Conservation (phyloP, 2,797 vertebrate species). For the Thunnus albacares region DNA sequence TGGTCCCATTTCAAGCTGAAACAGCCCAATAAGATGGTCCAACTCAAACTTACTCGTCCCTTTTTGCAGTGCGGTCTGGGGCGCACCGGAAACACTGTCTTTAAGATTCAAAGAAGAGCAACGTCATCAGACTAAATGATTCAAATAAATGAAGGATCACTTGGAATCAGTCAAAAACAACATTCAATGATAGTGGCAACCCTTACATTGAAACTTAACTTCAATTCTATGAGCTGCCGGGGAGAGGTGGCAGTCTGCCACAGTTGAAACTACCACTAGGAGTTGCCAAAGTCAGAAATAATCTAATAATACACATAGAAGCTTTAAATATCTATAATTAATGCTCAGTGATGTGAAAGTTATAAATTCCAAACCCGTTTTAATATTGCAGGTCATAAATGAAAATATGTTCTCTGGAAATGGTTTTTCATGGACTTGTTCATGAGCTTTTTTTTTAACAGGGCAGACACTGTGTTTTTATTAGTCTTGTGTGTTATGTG, state of each 20-base stretch:
- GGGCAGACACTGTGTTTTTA: too few relatives aligned
- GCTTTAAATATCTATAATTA: not conserved
- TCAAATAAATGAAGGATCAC: not conserved
- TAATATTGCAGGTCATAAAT: not conserved
- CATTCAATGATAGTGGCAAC: not conserved
- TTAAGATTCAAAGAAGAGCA: constrained; percentile 84
- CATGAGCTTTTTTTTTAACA: not conserved
- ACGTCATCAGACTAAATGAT: constrained; percentile 57
- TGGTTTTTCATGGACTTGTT: not conserved
- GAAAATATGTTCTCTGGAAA: not conserved
- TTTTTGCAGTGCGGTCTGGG: constrained; percentile 94
- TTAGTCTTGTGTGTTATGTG: too few relatives aligned
- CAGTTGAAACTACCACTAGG: too few relatives aligned
- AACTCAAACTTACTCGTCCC: constrained; percentile 87
- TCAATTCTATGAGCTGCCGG: not conserved
- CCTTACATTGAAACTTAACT: not conserved
- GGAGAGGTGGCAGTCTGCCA: too few relatives aligned
- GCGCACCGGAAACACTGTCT: constrained; percentile 93
- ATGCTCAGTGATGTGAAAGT: not conserved
- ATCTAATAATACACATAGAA: not conserved
- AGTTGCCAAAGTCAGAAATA: too few relatives aligned
- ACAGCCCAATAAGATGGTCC: constrained; percentile 71
- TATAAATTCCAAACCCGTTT: not conserved
- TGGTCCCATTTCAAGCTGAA: constrained; percentile 60
- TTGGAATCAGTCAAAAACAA: not conserved